Evolutionary conservation across 2,797 vertebrate species (phyloP), one percentile per base, ranked within the genome.

Genomic region (Aratinga solstitialis): DNA sequence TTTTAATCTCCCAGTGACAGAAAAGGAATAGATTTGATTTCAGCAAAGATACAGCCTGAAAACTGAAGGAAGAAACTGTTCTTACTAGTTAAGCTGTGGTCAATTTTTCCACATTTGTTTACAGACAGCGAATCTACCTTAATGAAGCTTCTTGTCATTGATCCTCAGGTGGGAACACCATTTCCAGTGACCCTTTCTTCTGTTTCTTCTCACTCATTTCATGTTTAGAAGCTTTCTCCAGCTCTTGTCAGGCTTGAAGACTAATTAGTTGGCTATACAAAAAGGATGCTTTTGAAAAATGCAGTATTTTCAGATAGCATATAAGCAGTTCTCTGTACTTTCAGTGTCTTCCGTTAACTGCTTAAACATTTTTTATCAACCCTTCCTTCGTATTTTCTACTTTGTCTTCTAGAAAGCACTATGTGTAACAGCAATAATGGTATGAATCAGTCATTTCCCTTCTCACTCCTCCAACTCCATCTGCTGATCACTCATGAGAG

Each of bases 401-500:
- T 84, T 82, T 82, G 59, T 81, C 79, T 94, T 91, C 92, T 87
- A 54, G 86, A 89, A 93, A 74, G 51, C 74, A 65, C 38, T 22
- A 20, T 36, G 40, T 79, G 45, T 82, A 84, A 67, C 56, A 94
- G 77, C 56, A 94, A 5, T 58, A 79, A 79, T 1, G 5, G 54
- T 65, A 82, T 50, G 78, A 93, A 89, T 84, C 27, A 76, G 61
- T 71, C 74, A 67, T 79, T 93, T 76, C 38, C 51, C 88, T 93
- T 90, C 84, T 87, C 67, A 73, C 69, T 88, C 69, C 50, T 96
- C 68, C 89, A 89, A 92, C 84, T 95, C 93, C 81, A 87, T 87
- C 95, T 96, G 91, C 87, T 88, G 91, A 96, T 96, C 89, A 5
- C 62, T 93, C 73, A 73, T 29, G 73, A 94, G 80, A 91, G 61